These are phyloP conservation scores for Gryllus bimaculatus DNA, from an alignment of 1,140 invertebrate species.

Conservation along the genomic window DNA sequence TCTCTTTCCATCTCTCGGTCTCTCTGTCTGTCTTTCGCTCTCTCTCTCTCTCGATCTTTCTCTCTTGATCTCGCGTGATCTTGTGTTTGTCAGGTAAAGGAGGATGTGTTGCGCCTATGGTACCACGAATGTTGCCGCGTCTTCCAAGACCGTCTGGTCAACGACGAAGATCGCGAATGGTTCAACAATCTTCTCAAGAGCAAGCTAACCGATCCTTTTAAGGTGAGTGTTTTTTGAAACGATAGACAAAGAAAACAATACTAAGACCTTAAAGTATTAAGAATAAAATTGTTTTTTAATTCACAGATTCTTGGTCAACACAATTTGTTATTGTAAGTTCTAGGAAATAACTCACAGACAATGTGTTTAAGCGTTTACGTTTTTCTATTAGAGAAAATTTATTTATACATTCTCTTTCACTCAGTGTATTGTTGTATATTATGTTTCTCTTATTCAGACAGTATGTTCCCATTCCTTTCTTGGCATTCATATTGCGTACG, in stretches of 20 bases:
- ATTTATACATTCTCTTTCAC: too few species aligned
- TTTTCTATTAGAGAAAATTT: too few species aligned
- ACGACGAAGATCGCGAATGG: constrained; percentile 50
- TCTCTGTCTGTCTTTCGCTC: neutral
- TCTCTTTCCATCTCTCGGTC: neutral
- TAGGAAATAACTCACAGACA: neutral
- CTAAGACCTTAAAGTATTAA: too few species aligned
- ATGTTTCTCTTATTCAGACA: too few species aligned
- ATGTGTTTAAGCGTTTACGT: neutral
- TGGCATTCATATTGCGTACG: too few species aligned
- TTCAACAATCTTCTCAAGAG: constrained; percentile 42
- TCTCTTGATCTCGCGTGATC: too few species aligned
- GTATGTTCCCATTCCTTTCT: too few species aligned
- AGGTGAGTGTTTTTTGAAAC: neutral
- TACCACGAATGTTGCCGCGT: constrained; percentile 60
- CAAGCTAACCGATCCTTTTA: constrained; percentile 34
- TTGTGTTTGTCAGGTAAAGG: constrained; percentile 10
- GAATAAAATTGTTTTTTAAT: too few species aligned
- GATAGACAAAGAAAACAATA: neutral
- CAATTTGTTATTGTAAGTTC: neutral
- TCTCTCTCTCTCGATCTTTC: neutral
- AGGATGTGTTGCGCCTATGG: constrained; percentile 45
- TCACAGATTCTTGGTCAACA: too few species aligned
- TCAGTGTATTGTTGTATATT: too few species aligned
- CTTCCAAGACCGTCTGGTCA: constrained; percentile 57